Evolutionary conservation across 2,113 vertebrate species (phyloP), one percentile per base, ranked within the genome.

Genomic region (Pterocles orientalis): DNA sequence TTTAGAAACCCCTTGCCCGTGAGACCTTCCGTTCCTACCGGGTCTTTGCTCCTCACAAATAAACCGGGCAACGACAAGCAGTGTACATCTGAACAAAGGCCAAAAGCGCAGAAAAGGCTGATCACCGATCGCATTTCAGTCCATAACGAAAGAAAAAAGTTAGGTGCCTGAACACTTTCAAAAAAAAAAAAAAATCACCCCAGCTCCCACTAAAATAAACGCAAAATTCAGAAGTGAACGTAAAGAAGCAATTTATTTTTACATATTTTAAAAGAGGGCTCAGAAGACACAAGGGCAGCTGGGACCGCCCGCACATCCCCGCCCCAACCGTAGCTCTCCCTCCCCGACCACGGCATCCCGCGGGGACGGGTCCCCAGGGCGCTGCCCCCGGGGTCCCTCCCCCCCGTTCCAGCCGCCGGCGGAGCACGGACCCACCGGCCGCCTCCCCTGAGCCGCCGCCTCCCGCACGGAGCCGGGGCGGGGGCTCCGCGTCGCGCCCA

Each of bases 1-100:
- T 54, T 45, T 12, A 20, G 9, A 71, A 82, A 53, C 15, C 19
- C 7, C 8, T 7, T 7, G 79, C 48, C 66, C 4, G 3, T 0
- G 36, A 51, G 18, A 64, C 10, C 29, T 58, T 7, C 3, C 0
- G 15, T 24, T 41, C 78, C 14, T 43, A 25, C 47, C 12, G 33
- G 24, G 8, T 2, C 71, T 36, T 45, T 7, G 51, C 77, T 70
- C 25, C 75, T 21, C 23, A n/a, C 47, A 62, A 53, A 60, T 25
- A 14, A 73, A 24, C 51, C 0, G 7, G 28, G 51, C 62, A 51
- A 14, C 56, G 39, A 17, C 45, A 33, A 36, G 72, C 51, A 77
- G 43, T 7, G 0, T 31, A 12, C 2, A 11, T 8, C 62, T 24
- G 83, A 95, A 96, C 89, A 95, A 96, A 92, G 86, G 78, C 53